A percentile compares a stretch with the other conserved stretches of the same genome.
phyloP scores from a whole-genome alignment of 2,113 vertebrate genomes.

The Ameiurus melas region DNA sequence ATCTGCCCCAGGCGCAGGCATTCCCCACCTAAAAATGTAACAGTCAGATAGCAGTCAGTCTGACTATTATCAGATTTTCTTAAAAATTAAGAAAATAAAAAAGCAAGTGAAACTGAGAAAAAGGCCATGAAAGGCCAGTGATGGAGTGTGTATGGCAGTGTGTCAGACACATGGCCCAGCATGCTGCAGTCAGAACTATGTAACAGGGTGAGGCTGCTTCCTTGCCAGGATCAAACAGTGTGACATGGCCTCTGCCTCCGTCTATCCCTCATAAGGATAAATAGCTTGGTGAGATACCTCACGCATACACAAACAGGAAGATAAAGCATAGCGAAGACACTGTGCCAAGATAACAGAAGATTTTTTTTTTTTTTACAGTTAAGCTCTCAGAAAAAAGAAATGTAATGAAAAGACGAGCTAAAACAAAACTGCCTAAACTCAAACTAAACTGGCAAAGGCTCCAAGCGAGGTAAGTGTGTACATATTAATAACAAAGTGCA shows the following conservation, averaged over 20 bases:
- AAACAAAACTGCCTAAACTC: slow-evolving; percentile 24
- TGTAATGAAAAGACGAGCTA: background rate
- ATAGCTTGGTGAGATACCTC: slow-evolving; percentile 36
- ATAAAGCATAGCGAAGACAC: slow-evolving; percentile 40
- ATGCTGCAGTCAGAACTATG: background rate
- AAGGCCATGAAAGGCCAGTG: background rate
- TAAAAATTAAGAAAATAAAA: background rate
- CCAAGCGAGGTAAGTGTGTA: background rate
- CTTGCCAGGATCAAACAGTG: slow-evolving; percentile 51
- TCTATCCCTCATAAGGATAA: slow-evolving; percentile 56
- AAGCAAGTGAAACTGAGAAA: background rate
- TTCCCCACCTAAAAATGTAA: slow-evolving; percentile 81
- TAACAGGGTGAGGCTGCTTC: slow-evolving; percentile 27
- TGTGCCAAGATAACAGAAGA: slow-evolving; percentile 39
- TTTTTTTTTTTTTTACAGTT: slow-evolving; percentile 20
- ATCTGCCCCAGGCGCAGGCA: slow-evolving; percentile 82
- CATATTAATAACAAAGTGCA: background rate
- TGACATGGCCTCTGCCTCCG: slow-evolving; percentile 46
- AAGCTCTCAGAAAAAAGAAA: slow-evolving; percentile 24
- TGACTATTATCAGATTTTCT: too few species aligned
- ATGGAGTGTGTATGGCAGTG: slow-evolving; percentile 20
- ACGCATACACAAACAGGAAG: slow-evolving; percentile 31
- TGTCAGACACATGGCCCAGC: background rate
- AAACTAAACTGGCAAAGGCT: background rate
- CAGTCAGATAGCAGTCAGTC: background rate